Evolutionary conservation across 2,888 invertebrate species (phyloP).

Genomic region (Lepidochrysops patricia): DNA sequence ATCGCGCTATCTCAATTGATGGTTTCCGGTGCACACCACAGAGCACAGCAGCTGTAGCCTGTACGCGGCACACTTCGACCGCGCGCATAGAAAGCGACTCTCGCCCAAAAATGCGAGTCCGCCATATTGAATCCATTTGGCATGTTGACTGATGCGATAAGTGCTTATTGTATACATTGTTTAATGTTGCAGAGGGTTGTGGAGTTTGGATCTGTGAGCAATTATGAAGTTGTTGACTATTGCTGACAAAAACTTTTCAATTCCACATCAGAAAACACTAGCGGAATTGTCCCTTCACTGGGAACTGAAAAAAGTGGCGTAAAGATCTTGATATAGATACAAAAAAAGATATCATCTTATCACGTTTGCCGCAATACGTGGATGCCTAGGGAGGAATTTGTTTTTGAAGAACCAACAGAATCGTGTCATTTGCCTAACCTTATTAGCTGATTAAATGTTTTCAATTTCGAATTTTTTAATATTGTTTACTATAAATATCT

Average conservation of each 20-base stretch:
- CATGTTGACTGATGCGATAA: neutral
- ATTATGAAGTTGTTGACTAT: neutral
- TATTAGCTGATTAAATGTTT: no score
- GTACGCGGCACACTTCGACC: constrained; percentile 69
- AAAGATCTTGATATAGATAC: no score
- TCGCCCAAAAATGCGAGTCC: constrained; percentile 45
- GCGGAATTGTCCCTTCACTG: no score
- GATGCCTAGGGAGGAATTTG: no score
- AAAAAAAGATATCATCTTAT: no score
- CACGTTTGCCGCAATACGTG: no score
- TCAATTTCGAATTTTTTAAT: no score
- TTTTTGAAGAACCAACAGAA: no score
- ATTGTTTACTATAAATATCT: constrained; percentile 30
- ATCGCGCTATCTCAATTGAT: constrained; percentile 72
- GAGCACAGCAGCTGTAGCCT: constrained; percentile 62
- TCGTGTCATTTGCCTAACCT: no score
- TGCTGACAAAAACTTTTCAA: no score
- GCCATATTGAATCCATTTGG: neutral
- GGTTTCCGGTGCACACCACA: constrained; percentile 70
- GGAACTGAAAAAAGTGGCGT: no score
- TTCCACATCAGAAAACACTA: no score
- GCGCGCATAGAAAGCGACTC: constrained; percentile 69
- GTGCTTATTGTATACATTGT: neutral
- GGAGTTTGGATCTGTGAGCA: neutral
- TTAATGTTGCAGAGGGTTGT: neutral